Evolutionary conservation across 2,888 invertebrate species (phyloP).

Genomic region (Esperia sulphurella): DNA sequence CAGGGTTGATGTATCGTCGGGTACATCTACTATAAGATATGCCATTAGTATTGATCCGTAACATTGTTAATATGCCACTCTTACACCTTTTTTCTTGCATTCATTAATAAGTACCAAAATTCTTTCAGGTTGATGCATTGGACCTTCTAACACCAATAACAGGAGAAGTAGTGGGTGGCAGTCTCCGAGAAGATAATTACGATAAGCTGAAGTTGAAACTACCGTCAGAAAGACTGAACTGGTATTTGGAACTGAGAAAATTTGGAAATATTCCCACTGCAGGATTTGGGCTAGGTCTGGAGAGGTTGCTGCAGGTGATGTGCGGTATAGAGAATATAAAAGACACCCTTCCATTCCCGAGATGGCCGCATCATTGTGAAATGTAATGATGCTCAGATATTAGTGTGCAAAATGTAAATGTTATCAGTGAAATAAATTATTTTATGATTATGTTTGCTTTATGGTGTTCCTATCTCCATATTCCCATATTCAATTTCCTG

Average conservation of each 20-base stretch:
- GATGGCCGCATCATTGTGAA: constrained; percentile 93
- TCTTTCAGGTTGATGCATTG: constrained; percentile 86
- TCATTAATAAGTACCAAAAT: neutral
- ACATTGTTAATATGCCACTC: neutral
- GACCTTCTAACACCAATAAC: constrained; percentile 93
- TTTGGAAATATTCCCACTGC: constrained; percentile 94
- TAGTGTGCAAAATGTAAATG: neutral
- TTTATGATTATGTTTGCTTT: constrained; percentile 12
- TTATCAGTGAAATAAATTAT: constrained; percentile 7
- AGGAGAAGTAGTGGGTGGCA: constrained; percentile 97
- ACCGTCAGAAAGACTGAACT: constrained; percentile 81
- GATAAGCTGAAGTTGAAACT: constrained; percentile 81
- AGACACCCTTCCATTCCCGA: constrained; percentile 96
- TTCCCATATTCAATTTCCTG: too few species aligned
- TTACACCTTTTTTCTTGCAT: neutral
- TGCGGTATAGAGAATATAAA: constrained; percentile 93
- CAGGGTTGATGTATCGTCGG: too few species aligned
- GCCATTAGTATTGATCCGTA: too few species aligned
- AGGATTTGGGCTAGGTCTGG: constrained; percentile 98
- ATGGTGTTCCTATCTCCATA: neutral
- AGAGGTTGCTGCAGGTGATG: constrained; percentile 91
- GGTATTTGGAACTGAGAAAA: constrained; percentile 94
- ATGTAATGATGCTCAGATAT: constrained; percentile 71
- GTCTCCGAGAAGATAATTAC: constrained; percentile 91
- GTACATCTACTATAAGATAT: too few species aligned